Percentiles rank a stretch among this genome's conserved stretches.
Evolutionary conservation across 2,888 invertebrate species (phyloP).

Genomic region (Ypsolopha sequella): DNA sequence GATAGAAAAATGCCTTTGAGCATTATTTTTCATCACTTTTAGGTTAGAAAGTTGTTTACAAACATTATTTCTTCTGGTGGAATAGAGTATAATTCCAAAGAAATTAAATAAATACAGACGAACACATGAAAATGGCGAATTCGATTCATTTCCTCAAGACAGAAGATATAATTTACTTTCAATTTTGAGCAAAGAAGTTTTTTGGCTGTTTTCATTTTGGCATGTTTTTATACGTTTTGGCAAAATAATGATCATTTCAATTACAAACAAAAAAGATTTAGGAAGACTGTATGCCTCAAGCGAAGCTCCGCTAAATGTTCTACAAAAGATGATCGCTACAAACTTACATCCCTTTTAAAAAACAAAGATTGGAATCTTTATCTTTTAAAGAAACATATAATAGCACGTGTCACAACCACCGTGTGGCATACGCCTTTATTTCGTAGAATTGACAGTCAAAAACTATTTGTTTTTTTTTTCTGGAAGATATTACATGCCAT

Average conservation of each 20-base stretch:
- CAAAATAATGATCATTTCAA: not conserved
- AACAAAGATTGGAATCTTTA: conserved; percentile 3
- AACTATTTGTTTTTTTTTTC: conserved; percentile 21
- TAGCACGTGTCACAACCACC: conserved; percentile 68
- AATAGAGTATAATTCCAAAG: no score
- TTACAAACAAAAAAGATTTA: conserved; percentile 24
- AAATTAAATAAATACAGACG: no score
- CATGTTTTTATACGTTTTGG: not conserved
- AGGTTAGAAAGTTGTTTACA: no score
- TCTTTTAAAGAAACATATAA: conserved; percentile 37
- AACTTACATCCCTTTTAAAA: conserved; percentile 34
- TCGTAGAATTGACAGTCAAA: conserved; percentile 56
- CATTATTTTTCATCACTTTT: no score
- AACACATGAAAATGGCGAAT: not conserved
- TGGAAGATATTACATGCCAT: conserved; percentile 35
- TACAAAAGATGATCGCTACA: conserved; percentile 58
- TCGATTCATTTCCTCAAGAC: not conserved
- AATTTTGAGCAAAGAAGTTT: not conserved
- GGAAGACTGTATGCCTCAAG: conserved; percentile 61
- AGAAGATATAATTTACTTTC: not conserved
- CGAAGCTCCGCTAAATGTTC: conserved; percentile 59
- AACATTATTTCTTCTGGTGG: no score
- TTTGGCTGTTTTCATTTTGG: not conserved
- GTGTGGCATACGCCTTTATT: conserved; percentile 55
- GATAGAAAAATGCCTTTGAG: no score